Evolutionary conservation across 2,113 vertebrate species (phyloP).

Genomic region (Hypanus sabinus): DNA sequence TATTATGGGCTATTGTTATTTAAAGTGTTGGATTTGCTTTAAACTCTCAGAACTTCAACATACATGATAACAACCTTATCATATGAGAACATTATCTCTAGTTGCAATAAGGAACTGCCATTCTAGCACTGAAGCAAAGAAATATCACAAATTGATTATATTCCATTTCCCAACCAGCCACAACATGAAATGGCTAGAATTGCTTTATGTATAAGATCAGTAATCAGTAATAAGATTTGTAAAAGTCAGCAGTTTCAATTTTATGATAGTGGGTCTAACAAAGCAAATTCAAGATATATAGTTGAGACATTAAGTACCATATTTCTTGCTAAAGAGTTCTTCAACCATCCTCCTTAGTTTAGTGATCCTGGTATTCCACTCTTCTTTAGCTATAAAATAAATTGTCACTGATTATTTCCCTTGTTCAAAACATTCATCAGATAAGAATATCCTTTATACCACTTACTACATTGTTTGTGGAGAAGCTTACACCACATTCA

Average conservation of each 20-base stretch:
- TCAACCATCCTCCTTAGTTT: constrained; percentile 62
- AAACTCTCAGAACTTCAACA: background rate
- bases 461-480: background rate
- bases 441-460: background rate
- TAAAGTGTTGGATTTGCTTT: background rate
- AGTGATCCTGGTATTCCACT: constrained; percentile 59
- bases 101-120: background rate
- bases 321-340: constrained; percentile 64
- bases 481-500: background rate
- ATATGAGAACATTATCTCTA: background rate
- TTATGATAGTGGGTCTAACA: background rate
- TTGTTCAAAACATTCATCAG: background rate
- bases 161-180: background rate
- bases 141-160: background rate
- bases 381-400: constrained; percentile 53
- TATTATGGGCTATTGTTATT: too few species aligned
- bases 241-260: background rate
- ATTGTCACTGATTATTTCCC: background rate
- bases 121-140: background rate
- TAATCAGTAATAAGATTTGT: too few species aligned
- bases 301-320: constrained; percentile 49
- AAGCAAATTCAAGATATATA: background rate
- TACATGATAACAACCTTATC: background rate
- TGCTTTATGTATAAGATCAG: background rate
- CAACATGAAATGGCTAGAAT: background rate